Evolutionary conservation across 2,888 invertebrate genomes (phyloP), one percentile per base, ranked within the genome.

Genomic region (Vesta saturnalis): DNA sequence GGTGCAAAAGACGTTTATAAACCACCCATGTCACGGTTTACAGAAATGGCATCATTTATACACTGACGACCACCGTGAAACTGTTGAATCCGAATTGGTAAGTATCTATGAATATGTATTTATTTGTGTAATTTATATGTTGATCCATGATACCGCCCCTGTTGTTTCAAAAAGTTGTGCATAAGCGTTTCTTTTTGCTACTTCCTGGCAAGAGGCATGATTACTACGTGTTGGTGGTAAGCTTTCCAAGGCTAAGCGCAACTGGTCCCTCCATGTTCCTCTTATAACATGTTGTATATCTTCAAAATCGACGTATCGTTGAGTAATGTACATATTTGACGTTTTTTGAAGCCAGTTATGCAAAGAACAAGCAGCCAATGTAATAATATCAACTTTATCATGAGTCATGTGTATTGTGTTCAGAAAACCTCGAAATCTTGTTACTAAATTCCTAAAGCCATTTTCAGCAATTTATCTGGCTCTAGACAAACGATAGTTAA

Each of bases 131-230:
- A 43, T 3, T 43, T 43, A 43, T 43, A n/a, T 43, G 43, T 43
- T 43, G 43, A 43, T 43, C 23, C 23, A 23, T 23, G 23, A 8
- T n/a, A 43, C 3, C 3, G 12, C n/a, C 43, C 10, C 43, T 12
- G 43, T 43, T 43, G 43, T 43, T 43, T 43, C 43, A 12, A 43
- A 43, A 43, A 43, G 43, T 43, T 43, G 43, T 43, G 43, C 43
- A 43, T 43, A 43, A 43, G 43, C n/a, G 43, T 43, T 8, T 43
- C 43, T 43, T 43, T 5, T 43, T 43, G 43, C 43, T 4, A 43
- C 43, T 12, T 3, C 43, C 10, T 12, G 43, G 2, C 43, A 12
- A 43, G 43, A 43, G 43, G 43, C 43, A 12, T 43, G 43, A 43
- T 43, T 43, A 43, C 43, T 43, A 5, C 43, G 43, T 5, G 43